phyloP scores from a whole-genome alignment of 2,888 invertebrate genomes.

The Aromia moschata region DNA sequence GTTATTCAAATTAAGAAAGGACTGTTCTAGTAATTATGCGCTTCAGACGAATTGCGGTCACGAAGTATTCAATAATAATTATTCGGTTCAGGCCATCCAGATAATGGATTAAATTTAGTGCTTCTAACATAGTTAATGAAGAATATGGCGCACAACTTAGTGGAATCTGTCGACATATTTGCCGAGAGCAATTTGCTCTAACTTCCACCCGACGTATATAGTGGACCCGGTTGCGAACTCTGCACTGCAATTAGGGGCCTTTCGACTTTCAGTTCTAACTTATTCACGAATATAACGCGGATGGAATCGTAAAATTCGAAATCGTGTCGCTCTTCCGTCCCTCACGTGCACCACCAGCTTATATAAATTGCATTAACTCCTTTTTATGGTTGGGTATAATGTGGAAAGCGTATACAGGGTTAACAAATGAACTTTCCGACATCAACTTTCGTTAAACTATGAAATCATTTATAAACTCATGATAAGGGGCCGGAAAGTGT shows the following conservation, averaged over 20 bases:
- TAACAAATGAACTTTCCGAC: too few relatives aligned
- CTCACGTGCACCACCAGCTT: too few relatives aligned
- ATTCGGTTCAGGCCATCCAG: conserved; percentile 3
- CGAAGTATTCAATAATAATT: conserved; percentile 10
- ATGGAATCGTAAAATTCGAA: too few relatives aligned
- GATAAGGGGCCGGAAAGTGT: too few relatives aligned
- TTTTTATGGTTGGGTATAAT: too few relatives aligned
- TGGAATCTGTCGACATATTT: conserved; percentile 21
- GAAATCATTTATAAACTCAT: too few relatives aligned
- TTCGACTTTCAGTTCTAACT: conserved; percentile 1
- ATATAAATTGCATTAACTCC: too few relatives aligned
- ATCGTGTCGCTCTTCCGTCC: too few relatives aligned
- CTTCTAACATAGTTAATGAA: conserved; percentile 20
- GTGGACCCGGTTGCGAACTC: conserved; percentile 17
- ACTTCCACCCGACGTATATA: conserved; percentile 15
- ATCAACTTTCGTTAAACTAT: too few relatives aligned
- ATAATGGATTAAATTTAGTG: conserved; percentile 23
- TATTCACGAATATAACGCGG: background rate
- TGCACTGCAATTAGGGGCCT: conserved; percentile 10
- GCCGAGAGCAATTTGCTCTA: conserved; percentile 19
- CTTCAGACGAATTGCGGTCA: background rate
- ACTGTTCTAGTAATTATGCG: too few relatives aligned
- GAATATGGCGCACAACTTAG: conserved; percentile 24
- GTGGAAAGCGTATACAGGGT: too few relatives aligned
- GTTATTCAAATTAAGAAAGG: too few relatives aligned